Percentiles rank a stretch among this genome's conserved stretches.
These are phyloP conservation scores for Actinia tenebrosa DNA, from an alignment of 64 coral and sea anemone genomes.

Conservation along the genomic window DNA sequence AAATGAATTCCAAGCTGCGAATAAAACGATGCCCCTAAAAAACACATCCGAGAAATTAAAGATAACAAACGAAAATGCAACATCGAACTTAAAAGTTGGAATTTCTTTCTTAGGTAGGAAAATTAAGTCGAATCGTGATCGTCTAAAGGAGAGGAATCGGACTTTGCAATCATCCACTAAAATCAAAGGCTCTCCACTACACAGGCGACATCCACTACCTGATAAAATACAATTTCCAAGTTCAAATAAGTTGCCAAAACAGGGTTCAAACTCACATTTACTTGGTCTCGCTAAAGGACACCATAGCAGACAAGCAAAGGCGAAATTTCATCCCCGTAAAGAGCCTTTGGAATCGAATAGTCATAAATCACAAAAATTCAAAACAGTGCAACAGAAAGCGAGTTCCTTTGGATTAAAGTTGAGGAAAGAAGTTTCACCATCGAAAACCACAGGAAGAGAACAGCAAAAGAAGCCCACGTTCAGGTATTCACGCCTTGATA, in stretches of 20 bases:
- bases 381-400: neutral
- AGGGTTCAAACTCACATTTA: neutral
- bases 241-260: neutral
- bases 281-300: neutral
- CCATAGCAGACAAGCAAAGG: neutral
- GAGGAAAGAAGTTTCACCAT: neutral
- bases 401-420: neutral
- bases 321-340: neutral
- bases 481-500: neutral
- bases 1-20: neutral
- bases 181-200: neutral
- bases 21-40: neutral
- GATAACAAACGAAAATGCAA: neutral
- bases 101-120: neutral
- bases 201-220: neutral
- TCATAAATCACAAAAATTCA: neutral
- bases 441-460: neutral
- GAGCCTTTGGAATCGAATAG: neutral
- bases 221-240: neutral
- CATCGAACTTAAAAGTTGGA: neutral
- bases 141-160: neutral
- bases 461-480: neutral
- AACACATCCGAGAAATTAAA: neutral
- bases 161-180: neutral
- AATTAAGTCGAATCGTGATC: neutral